Evolutionary conservation across 2,888 invertebrate species (phyloP).

Genomic region (Pollenia angustigena): DNA sequence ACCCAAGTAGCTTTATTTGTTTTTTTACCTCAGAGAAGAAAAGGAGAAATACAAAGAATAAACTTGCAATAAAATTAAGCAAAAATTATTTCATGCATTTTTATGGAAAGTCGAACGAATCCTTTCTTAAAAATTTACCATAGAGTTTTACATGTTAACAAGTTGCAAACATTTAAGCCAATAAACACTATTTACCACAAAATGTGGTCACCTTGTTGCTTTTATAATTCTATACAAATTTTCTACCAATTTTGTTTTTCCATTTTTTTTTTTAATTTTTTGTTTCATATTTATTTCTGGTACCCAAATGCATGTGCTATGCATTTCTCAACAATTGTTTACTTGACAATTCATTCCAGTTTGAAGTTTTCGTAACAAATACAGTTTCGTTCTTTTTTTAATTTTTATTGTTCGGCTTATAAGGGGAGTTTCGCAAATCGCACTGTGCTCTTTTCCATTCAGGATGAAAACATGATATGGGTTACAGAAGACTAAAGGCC

Average conservation of each 20-base stretch:
- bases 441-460: too few species aligned
- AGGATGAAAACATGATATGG: too few species aligned
- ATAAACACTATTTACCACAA: constrained; percentile 70
- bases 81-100: constrained; percentile 62
- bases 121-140: constrained; percentile 33
- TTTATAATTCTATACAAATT: constrained; percentile 62
- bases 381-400: constrained; percentile 27
- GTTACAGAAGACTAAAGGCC: too few species aligned
- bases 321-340: constrained; percentile 52
- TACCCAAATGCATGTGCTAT: constrained; percentile 47
- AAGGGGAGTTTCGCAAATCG: constrained; percentile 13
- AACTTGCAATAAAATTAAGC: constrained; percentile 25
- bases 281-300: constrained; percentile 17
- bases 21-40: constrained; percentile 47
- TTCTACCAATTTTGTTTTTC: constrained; percentile 48
- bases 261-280: background rate
- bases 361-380: constrained; percentile 60
- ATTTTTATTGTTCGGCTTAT: constrained; percentile 21
- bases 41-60: background rate
- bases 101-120: constrained; percentile 24
- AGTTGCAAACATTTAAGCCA: constrained; percentile 68
- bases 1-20: constrained; percentile 69
- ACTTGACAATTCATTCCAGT: constrained; percentile 71
- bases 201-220: constrained; percentile 72
- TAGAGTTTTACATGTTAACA: constrained; percentile 68